Conservation (phyloP, 2,113 vertebrate genomes). For the Prunella himalayana region DNA sequence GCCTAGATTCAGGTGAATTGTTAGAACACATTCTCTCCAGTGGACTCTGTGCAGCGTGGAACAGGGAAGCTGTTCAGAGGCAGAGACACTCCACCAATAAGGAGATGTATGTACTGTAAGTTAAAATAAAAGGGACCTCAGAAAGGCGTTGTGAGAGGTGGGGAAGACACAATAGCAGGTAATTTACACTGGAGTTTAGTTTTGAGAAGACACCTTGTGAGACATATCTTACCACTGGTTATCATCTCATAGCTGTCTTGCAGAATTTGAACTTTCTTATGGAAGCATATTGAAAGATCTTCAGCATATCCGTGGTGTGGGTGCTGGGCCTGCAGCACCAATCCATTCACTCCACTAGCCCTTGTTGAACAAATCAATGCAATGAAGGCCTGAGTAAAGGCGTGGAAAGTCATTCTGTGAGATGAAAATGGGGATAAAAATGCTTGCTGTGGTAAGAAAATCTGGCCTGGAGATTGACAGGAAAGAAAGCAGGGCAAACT, state of each 20-base stretch:
- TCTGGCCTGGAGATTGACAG: background rate
- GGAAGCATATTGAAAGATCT: background rate
- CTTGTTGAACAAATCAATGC: background rate
- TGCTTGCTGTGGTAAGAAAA: background rate
- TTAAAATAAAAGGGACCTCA: background rate
- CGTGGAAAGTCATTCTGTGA: background rate
- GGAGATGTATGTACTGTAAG: background rate
- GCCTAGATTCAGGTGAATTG: background rate
- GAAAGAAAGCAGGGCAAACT: background rate
- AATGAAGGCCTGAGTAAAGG: background rate
- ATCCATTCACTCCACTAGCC: background rate
- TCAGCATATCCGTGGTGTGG: background rate
- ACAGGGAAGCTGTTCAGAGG: background rate
- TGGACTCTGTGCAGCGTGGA: background rate
- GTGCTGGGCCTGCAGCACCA: background rate
- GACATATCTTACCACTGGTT: background rate
- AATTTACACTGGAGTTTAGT: background rate
- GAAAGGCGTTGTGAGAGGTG: background rate
- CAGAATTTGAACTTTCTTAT: background rate
- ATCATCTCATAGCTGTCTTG: background rate
- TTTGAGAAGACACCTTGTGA: background rate
- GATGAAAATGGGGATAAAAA: background rate
- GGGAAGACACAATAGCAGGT: background rate
- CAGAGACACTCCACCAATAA: background rate
- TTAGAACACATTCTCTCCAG: background rate